Base-by-base conservation (phyloP, 1,140 invertebrate species). In the Magallana ariakensis region DNA sequence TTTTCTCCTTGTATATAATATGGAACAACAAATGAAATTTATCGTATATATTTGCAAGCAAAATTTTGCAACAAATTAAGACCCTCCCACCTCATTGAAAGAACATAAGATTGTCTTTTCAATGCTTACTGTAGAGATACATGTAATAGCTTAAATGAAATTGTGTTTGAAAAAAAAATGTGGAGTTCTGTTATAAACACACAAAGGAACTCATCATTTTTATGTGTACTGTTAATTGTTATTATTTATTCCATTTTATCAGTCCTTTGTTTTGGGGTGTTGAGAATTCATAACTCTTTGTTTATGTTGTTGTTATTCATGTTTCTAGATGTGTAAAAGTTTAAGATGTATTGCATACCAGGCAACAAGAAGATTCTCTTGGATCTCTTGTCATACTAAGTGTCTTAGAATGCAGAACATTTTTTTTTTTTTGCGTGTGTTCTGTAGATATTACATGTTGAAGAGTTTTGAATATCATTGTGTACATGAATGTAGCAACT, bases 241-340 rank as follows among this genome's bases (percentile, higher is more conserved):
- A 75, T 22, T 33, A 33, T 26, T 75, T 26, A 26, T 75, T 75
- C 11, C 33, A 22, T 22, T 70, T 75, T 75, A 75, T 75, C 22
- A 75, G 66, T 75, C 66, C 22, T 75, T 75, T 75, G 66, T 75
- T 75, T 75, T 26, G 66, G 33, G 33, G 66, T 75, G 66, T 75
- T 75, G 33, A 75, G 66, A 75, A 75, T 26, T 33, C 33, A 19
- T 10, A 46, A 46, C 2, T 4, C 33, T 46, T 46, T 46, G 33
- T 75, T 60, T 75, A 0, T 75, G 66, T 75, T 75, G 66, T 75
- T 75, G 66, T 75, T 75, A 75, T 75, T 10, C 11, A 75, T 33
- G 66, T 19, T 75, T 75, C 66, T 33, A 75, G 22, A 22, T 75
- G 33, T 75, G 58, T 62, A 62, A 16, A 62, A 8, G 58, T 75